A percentile compares a stretch with the other conserved stretches of the same genome.
These are phyloP conservation scores for Triplophysa siluroides DNA, from an alignment of 2,113 vertebrate genomes.

Conservation along the genomic window DNA sequence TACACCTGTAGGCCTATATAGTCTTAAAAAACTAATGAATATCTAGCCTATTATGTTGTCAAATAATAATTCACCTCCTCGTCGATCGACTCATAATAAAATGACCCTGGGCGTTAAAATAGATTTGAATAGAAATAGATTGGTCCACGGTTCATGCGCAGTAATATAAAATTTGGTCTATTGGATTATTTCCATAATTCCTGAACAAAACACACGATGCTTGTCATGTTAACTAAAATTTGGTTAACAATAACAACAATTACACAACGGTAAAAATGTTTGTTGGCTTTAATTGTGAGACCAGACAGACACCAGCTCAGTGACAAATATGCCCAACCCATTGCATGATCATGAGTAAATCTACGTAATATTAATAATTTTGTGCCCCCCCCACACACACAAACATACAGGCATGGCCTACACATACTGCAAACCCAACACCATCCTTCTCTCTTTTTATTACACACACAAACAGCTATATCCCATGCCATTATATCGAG, in stretches of 20 bases:
- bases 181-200: not conserved
- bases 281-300: not conserved
- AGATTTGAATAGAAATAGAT: not conserved
- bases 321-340: not conserved
- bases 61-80: not conserved
- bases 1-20: not conserved
- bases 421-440: not conserved
- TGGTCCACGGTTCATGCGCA: not conserved
- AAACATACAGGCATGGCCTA: constrained; percentile 22
- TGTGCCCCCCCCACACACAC: not conserved
- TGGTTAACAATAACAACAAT: not conserved
- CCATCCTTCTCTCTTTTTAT: not conserved
- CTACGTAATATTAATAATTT: not conserved
- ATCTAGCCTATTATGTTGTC: not conserved
- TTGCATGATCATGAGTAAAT: not conserved
- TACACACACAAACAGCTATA: constrained; percentile 53
- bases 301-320: not conserved
- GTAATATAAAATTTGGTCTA: not conserved
- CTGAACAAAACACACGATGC: not conserved
- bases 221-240: not conserved
- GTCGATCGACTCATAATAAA: not conserved
- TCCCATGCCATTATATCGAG: constrained; percentile 92
- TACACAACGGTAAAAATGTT: not conserved
- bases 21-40: not conserved
- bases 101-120: not conserved